These are phyloP conservation scores for Zaprionus inermis DNA, from an alignment of 1,140 invertebrate genomes.

Conservation along the genomic window DNA sequence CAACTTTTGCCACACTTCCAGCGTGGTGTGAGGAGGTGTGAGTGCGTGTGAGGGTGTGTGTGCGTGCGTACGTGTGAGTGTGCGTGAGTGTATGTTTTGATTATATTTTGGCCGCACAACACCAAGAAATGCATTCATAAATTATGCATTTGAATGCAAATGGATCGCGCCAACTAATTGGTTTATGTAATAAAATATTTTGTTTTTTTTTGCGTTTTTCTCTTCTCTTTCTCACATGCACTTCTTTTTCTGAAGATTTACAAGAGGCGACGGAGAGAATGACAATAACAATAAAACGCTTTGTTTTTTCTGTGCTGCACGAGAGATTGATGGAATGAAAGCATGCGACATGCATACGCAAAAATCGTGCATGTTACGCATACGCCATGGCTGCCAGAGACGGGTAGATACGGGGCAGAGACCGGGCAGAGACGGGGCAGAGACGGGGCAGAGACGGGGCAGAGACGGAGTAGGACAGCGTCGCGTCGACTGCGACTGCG, in stretches of 20 bases:
- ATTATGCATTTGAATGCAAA: conserved; percentile 77
- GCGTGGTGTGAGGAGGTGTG: not conserved
- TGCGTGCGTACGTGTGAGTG: not conserved
- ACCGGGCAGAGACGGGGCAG: too few species aligned
- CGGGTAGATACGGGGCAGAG: not conserved
- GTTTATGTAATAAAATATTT: conserved; percentile 69
- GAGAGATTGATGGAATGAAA: conserved; percentile 64
- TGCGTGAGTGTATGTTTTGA: conserved; percentile 24
- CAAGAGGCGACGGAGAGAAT: conserved; percentile 11
- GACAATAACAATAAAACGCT: conserved; percentile 58
- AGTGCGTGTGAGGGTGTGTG: not conserved
- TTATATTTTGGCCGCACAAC: conserved; percentile 27
- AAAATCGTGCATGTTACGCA: conserved; percentile 58
- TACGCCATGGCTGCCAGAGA: conserved; percentile 43
- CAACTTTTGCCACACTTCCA: conserved; percentile 59
- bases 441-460: too few species aligned
- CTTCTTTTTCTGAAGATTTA: conserved; percentile 10
- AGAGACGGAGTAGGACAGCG: too few species aligned
- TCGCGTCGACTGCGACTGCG: not conserved
- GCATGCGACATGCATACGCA: conserved; percentile 59
- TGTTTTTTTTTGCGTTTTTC: conserved; percentile 21
- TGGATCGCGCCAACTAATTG: conserved; percentile 62
- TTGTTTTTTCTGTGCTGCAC: conserved; percentile 46
- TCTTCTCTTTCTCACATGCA: conserved; percentile 11
- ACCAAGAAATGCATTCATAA: conserved; percentile 69